phyloP scores from a whole-genome alignment of 2,113 vertebrate species.

The Ibidorhyncha struthersii region DNA sequence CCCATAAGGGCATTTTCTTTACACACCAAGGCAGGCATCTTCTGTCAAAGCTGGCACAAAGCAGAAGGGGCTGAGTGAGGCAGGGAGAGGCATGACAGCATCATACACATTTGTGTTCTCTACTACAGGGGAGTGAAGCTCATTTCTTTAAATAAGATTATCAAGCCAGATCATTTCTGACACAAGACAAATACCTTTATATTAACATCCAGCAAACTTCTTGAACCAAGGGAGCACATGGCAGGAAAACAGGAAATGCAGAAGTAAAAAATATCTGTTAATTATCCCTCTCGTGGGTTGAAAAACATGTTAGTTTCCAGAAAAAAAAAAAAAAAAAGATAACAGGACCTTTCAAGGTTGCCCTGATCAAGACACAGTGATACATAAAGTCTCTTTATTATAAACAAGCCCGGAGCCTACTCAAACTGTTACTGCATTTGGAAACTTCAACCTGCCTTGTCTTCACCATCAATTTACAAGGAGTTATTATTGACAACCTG shows the following conservation, averaged over 20 bases:
- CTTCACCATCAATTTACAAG: not conserved
- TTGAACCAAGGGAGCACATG: not conserved
- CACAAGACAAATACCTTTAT: not conserved
- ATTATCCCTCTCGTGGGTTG: not conserved
- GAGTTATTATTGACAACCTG: not conserved
- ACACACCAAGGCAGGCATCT: not conserved
- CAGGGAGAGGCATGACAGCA: not conserved
- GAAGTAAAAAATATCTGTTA: not conserved
- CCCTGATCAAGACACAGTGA: not conserved
- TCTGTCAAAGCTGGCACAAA: not conserved
- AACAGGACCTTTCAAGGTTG: not conserved
- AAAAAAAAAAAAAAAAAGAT: not conserved
- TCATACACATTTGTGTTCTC: not conserved
- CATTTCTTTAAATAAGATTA: not conserved
- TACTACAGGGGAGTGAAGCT: not conserved
- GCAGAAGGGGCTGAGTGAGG: not conserved
- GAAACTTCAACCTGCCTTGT: not conserved
- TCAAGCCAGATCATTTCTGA: not conserved
- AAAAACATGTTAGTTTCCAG: not conserved
- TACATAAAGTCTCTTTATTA: not conserved
- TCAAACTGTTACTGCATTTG: not conserved
- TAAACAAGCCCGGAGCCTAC: not conserved
- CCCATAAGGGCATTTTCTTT: not conserved
- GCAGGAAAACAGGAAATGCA: not conserved
- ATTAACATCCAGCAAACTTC: not conserved